Percentiles rank a stretch among this genome's conserved stretches.
Conservation (phyloP, 2,888 invertebrate species). For the Zaprionus lineosus region DNA sequence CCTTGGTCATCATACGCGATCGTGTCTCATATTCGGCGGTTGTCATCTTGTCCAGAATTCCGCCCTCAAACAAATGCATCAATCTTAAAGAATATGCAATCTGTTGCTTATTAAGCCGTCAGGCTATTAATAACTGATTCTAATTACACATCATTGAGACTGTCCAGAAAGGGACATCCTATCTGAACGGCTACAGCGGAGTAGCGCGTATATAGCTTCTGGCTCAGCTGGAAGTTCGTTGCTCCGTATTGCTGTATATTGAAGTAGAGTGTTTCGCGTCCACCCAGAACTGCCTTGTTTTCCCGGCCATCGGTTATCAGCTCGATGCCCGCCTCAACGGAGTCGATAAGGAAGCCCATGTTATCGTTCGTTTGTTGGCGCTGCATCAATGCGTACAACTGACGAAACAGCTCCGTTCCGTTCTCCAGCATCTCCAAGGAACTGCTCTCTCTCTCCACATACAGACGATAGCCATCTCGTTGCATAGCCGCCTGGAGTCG, state of each 20-base stretch:
- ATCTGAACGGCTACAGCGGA: conserved; percentile 90
- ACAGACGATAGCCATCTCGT: conserved; percentile 86
- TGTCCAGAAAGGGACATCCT: conserved; percentile 89
- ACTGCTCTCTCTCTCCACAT: conserved; percentile 89
- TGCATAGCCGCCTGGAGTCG: conserved; percentile 88
- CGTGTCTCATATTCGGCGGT: conserved; percentile 89
- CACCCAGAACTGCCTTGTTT: conserved; percentile 87
- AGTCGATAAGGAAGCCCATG: conserved; percentile 85
- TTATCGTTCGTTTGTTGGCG: conserved; percentile 81
- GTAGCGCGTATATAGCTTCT: conserved; percentile 90
- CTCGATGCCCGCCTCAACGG: conserved; percentile 88
- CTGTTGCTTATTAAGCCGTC: too few species aligned
- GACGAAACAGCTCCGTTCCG: conserved; percentile 89
- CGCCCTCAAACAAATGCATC: conserved; percentile 89
- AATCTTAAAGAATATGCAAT: conserved; percentile 83
- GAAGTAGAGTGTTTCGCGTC: conserved; percentile 89
- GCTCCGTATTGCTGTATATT: conserved; percentile 89
- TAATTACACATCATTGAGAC: conserved; percentile 88
- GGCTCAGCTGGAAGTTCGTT: conserved; percentile 86
- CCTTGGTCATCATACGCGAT: conserved; percentile 84
- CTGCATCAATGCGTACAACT: conserved; percentile 87
- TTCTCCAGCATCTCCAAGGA: conserved; percentile 89
- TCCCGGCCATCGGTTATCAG: conserved; percentile 85
- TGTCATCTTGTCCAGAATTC: conserved; percentile 90
- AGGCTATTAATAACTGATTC: not conserved